A percentile compares a stretch with the other conserved stretches of the same genome.
Conservation (phyloP, 2,888 invertebrate genomes). For the Volucella inanis region DNA sequence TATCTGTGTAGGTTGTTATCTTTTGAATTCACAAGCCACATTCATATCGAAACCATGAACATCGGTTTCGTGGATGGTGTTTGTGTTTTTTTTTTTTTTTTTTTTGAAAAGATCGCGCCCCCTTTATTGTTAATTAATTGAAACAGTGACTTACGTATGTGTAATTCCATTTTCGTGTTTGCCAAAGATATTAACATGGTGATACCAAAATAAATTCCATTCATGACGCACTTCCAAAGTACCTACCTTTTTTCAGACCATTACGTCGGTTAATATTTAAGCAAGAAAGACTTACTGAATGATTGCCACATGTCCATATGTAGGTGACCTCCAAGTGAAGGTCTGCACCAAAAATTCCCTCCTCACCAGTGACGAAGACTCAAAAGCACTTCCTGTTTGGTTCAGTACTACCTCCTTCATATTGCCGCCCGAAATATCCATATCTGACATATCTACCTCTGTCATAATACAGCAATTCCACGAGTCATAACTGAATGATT, state of each 20-base stretch:
- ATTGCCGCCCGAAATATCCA: background rate
- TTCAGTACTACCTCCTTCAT: background rate
- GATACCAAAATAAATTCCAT: background rate
- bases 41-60: too few species aligned
- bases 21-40: too few species aligned
- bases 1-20: too few species aligned
- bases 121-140: too few species aligned
- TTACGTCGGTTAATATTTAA: background rate
- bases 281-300: background rate
- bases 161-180: background rate
- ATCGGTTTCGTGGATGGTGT: too few species aligned
- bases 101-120: too few species aligned
- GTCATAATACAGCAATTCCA: background rate
- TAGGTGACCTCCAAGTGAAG: conserved; percentile 3
- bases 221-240: background rate
- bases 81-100: too few species aligned
- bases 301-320: background rate
- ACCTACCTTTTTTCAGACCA: conserved; percentile 1
- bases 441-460: background rate
- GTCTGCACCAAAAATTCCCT: background rate
- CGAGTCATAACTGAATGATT: conserved; percentile 17
- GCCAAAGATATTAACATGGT: background rate
- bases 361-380: conserved; percentile 10
- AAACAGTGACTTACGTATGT: background rate
- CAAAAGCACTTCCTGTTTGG: conserved; percentile 3